Evolutionary conservation across 2,797 vertebrate species (phyloP).

Genomic region (Gobio occitaniae): DNA sequence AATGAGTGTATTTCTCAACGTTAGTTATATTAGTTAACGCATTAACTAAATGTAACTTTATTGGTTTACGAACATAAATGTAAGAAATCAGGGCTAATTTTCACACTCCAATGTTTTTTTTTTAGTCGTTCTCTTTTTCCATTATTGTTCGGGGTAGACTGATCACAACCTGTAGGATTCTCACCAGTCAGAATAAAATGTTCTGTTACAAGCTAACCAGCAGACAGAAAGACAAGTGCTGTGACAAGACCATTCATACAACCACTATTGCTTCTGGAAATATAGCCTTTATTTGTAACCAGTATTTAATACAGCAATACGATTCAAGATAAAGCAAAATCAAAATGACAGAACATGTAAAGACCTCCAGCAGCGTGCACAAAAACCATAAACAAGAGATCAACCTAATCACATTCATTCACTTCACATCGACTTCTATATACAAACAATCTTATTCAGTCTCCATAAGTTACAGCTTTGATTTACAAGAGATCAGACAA

Average conservation of each 20-base stretch:
- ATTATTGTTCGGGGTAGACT: no score
- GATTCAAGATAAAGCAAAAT: neutral
- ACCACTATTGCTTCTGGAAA: neutral
- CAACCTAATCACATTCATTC: constrained; percentile 6
- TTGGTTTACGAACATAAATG: no score
- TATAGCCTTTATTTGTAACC: constrained; percentile 51
- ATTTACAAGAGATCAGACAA: neutral
- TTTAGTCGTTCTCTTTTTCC: no score
- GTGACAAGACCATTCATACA: neutral
- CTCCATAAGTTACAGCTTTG: neutral
- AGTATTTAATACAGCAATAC: constrained; percentile 23
- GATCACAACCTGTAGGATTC: no score
- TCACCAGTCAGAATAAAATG: neutral
- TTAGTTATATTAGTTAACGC: no score
- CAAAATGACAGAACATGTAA: neutral
- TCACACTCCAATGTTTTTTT: no score
- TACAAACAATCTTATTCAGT: neutral
- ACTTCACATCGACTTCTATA: neutral
- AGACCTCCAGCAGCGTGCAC: neutral
- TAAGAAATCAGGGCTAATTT: no score
- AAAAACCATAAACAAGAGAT: neutral
- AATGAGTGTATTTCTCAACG: no score
- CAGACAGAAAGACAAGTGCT: neutral
- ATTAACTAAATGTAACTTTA: no score
- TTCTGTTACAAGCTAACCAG: neutral